These are phyloP conservation scores for Diaperis boleti DNA, from an alignment of 2,888 invertebrate species.

Conservation along the genomic window DNA sequence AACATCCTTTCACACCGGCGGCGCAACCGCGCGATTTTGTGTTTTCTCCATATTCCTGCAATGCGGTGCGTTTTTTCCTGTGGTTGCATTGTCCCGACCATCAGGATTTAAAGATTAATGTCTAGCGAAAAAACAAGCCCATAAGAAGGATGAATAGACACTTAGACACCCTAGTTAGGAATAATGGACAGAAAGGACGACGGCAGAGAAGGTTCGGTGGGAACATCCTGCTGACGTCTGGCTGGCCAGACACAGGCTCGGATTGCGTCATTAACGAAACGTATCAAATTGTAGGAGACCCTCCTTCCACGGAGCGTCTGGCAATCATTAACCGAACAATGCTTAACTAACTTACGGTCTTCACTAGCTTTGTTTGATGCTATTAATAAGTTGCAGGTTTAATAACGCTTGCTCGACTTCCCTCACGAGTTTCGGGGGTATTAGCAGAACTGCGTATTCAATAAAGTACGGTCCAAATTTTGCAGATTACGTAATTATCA, in stretches of 20 bases:
- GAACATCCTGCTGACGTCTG: slow-evolving; percentile 36
- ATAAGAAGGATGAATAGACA: slow-evolving; percentile 40
- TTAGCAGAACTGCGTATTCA: slow-evolving; percentile 14
- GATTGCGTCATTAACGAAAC: slow-evolving; percentile 54
- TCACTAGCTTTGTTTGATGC: slow-evolving; percentile 34
- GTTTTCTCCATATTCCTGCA: slow-evolving; percentile 1
- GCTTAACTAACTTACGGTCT: slow-evolving; percentile 39
- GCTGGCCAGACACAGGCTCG: slow-evolving; percentile 30
- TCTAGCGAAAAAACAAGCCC: slow-evolving; percentile 35
- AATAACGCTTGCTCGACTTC: slow-evolving; percentile 25
- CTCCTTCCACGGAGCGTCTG: slow-evolving; percentile 41
- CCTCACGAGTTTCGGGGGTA: background rate
- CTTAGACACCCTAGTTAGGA: slow-evolving; percentile 39
- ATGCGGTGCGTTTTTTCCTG: slow-evolving; percentile 15
- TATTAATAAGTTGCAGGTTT: slow-evolving; percentile 23
- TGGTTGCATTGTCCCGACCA: slow-evolving; percentile 24
- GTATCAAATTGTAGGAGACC: slow-evolving; percentile 50
- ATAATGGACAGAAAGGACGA: slow-evolving; percentile 37
- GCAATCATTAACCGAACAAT: slow-evolving; percentile 47
- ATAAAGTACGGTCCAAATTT: slow-evolving; percentile 16
- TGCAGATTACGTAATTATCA: slow-evolving; percentile 23
- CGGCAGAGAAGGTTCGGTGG: slow-evolving; percentile 35
- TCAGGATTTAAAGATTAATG: slow-evolving; percentile 40
- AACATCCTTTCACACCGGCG: background rate
- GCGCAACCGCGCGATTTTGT: background rate